These are phyloP conservation scores for Hormaphis cornu DNA, from an alignment of 1,140 invertebrate species.

Conservation along the genomic window DNA sequence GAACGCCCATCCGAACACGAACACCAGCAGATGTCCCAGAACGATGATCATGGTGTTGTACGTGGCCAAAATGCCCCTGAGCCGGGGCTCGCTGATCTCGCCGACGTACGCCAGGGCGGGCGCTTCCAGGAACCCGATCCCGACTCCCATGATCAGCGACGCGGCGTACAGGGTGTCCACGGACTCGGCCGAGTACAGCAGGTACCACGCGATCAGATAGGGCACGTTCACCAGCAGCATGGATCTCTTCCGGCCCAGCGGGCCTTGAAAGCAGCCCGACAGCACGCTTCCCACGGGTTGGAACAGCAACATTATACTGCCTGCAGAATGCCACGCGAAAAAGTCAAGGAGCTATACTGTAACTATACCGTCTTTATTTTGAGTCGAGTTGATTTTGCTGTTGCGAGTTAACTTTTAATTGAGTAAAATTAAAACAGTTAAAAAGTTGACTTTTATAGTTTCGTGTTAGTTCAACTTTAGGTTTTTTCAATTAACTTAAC, in stretches of 20 bases:
- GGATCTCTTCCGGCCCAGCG: constrained; percentile 37
- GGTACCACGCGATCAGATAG: constrained; percentile 37
- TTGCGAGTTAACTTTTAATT: no score
- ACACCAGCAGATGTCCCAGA: constrained; percentile 36
- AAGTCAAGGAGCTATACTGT: no score
- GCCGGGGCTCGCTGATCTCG: constrained; percentile 45
- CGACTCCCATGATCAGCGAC: constrained; percentile 37
- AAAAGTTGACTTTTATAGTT: no score
- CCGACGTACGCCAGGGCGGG: constrained; percentile 49
- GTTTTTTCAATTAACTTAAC: no score
- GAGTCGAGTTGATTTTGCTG: no score
- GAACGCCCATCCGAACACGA: constrained; percentile 34
- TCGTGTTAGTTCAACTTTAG: no score
- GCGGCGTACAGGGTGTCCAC: constrained; percentile 35
- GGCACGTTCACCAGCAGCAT: constrained; percentile 40
- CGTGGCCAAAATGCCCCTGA: constrained; percentile 37
- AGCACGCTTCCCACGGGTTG: constrained; percentile 39
- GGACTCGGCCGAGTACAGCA: constrained; percentile 36
- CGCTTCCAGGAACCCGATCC: constrained; percentile 48
- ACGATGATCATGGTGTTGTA: constrained; percentile 35
- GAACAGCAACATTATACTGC: constrained; percentile 38
- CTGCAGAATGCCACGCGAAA: constrained; percentile 34
- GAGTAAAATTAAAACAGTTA: no score
- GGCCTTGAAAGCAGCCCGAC: constrained; percentile 36
- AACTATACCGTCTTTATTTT: no score